These are phyloP conservation scores for Netelia fuscicornis DNA, from an alignment of 2,888 invertebrate species.

Conservation along the genomic window DNA sequence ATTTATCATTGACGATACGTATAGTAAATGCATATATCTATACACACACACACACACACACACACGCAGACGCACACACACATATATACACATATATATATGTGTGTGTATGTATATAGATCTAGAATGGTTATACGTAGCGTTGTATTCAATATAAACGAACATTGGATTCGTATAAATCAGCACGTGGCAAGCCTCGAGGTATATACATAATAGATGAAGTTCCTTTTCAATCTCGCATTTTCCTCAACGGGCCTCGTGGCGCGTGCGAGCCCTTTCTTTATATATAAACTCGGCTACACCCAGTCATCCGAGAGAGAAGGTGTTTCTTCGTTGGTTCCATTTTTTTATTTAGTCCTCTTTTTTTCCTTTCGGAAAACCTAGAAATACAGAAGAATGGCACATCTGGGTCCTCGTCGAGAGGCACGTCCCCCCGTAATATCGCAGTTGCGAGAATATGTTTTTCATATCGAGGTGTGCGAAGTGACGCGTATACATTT, in stretches of 20 bases:
- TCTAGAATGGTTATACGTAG: constrained; percentile 22
- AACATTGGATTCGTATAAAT: constrained; percentile 67
- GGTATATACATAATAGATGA: constrained; percentile 69
- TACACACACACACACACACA: neutral
- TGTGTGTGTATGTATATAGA: neutral
- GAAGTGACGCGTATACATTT: neutral
- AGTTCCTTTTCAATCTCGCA: constrained; percentile 64
- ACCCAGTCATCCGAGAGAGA: neutral
- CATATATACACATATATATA: neutral
- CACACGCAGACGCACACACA: too few relatives aligned
- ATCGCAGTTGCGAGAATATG: constrained; percentile 1
- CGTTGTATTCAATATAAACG: constrained; percentile 49
- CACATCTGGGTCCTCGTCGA: constrained; percentile 33
- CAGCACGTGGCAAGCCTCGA: constrained; percentile 59
- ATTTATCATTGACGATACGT: constrained; percentile 61
- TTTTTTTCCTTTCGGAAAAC: constrained; percentile 16
- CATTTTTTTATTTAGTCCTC: neutral
- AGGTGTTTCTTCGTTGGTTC: neutral
- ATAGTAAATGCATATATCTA: neutral
- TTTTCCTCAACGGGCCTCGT: constrained; percentile 47
- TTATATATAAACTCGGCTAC: too few relatives aligned
- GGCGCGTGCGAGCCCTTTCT: constrained; percentile 33
- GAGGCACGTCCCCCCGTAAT: constrained; percentile 23
- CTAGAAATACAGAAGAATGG: constrained; percentile 6
- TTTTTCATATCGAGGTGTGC: constrained; percentile 6